phyloP scores from a whole-genome alignment of 1,140 invertebrate genomes.

The Drosophila repleta region DNA sequence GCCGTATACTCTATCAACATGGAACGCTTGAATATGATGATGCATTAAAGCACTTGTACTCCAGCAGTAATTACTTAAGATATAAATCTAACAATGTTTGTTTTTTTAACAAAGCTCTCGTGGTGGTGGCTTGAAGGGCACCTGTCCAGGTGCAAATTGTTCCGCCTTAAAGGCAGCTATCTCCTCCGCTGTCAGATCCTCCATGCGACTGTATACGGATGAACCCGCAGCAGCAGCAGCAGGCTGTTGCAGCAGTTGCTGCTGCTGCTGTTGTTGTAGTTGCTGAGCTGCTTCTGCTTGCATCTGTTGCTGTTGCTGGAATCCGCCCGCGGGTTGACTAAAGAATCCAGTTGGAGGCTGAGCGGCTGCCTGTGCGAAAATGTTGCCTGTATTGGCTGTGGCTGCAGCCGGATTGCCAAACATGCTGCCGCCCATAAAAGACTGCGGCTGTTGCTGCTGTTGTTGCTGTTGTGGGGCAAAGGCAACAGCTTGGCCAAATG shows the following conservation, averaged over 20 bases:
- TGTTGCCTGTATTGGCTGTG: slow-evolving; percentile 23
- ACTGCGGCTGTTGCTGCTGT: slow-evolving; percentile 10
- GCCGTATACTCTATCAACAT: slow-evolving; percentile 86
- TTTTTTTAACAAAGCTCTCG: slow-evolving; percentile 59
- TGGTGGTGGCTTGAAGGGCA: slow-evolving; percentile 75
- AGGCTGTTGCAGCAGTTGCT: slow-evolving; percentile 19
- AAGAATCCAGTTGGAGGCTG: slow-evolving; percentile 38
- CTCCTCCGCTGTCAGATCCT: slow-evolving; percentile 63
- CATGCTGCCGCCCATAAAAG: no score
- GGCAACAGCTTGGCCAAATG: slow-evolving; percentile 41
- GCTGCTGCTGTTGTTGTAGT: slow-evolving; percentile 29
- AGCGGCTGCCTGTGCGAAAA: slow-evolving; percentile 44
- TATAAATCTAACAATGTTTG: not conserved
- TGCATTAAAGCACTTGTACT: slow-evolving; percentile 79
- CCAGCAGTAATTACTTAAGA: slow-evolving; percentile 13
- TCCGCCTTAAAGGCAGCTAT: slow-evolving; percentile 77
- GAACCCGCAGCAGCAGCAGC: not conserved
- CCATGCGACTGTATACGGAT: slow-evolving; percentile 60
- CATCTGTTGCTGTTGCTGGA: slow-evolving; percentile 31
- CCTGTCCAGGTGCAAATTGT: slow-evolving; percentile 57
- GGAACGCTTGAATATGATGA: slow-evolving; percentile 86
- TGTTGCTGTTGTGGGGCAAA: slow-evolving; percentile 47
- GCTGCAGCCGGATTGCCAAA: slow-evolving; percentile 4
- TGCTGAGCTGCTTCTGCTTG: slow-evolving; percentile 22
- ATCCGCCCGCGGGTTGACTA: slow-evolving; percentile 31